Evolutionary conservation across 2,888 invertebrate species (phyloP).

Genomic region (Dasysyrphus albostriatus): DNA sequence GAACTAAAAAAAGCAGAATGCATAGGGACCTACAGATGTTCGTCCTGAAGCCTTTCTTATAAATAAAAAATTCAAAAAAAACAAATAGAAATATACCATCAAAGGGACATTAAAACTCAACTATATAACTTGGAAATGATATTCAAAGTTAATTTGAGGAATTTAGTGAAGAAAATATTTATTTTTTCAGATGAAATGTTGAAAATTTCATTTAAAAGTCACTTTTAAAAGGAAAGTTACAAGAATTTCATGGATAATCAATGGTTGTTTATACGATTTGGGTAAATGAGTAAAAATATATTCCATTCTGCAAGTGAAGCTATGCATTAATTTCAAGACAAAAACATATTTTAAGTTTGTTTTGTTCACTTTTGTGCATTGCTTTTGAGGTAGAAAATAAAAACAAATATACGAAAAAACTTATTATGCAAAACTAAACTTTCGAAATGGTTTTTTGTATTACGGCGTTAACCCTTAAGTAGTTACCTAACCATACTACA

Average conservation of each 20-base stretch:
- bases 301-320: neutral
- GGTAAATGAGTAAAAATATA: neutral
- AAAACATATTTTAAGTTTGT: neutral
- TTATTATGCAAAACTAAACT: slow-evolving; percentile 66
- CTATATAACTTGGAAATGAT: slow-evolving; percentile 1
- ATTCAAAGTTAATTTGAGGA: neutral
- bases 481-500: neutral
- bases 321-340: neutral
- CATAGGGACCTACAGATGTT: slow-evolving; percentile 6
- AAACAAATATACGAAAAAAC: slow-evolving; percentile 22
- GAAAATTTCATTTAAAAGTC: neutral
- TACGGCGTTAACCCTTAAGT: slow-evolving; percentile 56
- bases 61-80: neutral
- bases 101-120: too few relatives aligned
- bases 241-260: neutral
- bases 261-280: neutral
- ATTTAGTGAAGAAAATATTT: neutral
- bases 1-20: neutral
- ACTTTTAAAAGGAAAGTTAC: neutral
- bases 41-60: slow-evolving; percentile 1
- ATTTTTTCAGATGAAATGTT: too few relatives aligned
- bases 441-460: slow-evolving; percentile 61
- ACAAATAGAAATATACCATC: slow-evolving; percentile 17
- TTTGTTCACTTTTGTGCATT: slow-evolving; percentile 17
- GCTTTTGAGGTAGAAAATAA: neutral